These are phyloP conservation scores for Ostrea denselamellosa DNA, from an alignment of 1,140 invertebrate species.

Conservation along the genomic window DNA sequence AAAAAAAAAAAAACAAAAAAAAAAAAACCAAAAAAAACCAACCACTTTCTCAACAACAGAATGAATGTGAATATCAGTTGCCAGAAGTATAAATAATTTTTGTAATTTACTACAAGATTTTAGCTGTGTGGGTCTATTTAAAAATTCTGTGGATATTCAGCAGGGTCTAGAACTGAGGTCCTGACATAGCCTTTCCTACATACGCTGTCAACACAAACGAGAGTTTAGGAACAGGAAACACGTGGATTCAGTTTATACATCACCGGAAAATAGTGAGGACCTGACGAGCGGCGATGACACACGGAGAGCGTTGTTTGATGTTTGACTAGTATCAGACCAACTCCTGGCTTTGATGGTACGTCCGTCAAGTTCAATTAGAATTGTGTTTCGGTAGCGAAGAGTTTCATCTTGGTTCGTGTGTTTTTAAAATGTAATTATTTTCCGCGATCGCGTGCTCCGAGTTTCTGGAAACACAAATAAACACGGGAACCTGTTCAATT, in stretches of 20 bases:
- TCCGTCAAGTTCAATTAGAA: constrained; percentile 38
- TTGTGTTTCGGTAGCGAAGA: constrained; percentile 26
- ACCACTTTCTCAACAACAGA: too few relatives aligned
- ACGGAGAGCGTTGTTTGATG: not conserved
- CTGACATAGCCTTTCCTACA: not conserved
- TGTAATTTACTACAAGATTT: too few relatives aligned
- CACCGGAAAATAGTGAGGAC: constrained; percentile 5
- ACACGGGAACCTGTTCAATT: constrained; percentile 37
- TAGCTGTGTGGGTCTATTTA: too few relatives aligned
- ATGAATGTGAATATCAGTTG: too few relatives aligned
- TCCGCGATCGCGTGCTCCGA: constrained; percentile 31
- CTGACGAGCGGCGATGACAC: constrained; percentile 12
- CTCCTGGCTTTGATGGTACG: constrained; percentile 9
- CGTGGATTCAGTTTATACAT: constrained; percentile 8
- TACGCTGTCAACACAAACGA: not conserved
- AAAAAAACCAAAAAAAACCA: too few relatives aligned
- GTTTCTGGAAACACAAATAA: constrained; percentile 38
- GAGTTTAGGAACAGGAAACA: not conserved
- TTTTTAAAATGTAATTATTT: constrained; percentile 41
- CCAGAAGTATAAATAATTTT: too few relatives aligned
- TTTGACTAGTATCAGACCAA: constrained; percentile 25
- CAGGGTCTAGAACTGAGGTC: too few relatives aligned
- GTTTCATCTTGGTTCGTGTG: constrained; percentile 34
- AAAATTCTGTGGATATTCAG: too few relatives aligned
- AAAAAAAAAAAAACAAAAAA: too few relatives aligned